Base-by-base conservation (phyloP, 1,140 invertebrate genomes). In the Trachelipus rathkii region DNA sequence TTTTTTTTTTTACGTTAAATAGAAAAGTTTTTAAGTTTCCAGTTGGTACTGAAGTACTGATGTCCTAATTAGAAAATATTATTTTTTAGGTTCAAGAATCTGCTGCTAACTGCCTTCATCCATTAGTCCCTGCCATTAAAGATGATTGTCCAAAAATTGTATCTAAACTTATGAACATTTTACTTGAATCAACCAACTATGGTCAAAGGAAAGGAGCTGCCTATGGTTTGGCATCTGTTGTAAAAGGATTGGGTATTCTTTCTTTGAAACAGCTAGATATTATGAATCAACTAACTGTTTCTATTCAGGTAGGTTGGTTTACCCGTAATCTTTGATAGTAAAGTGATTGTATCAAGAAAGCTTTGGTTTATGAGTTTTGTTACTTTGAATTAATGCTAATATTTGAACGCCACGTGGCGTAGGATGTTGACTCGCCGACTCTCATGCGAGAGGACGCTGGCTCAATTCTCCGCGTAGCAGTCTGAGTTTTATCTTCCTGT, bases 211-310 rank as follows among this genome's bases (percentile, higher is more conserved):
- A 93, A 85, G 87, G 87, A 53, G 86, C 86, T 44, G 86, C 87
- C 43, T 88, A 88, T 82, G 88, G 87, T 44, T 83, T 88, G 45
- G 87, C 86, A 13, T 87, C 86, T 44, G 83, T 91, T 19, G 93
- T 98, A 4, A 97, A 98, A 85, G 97, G 98, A 0, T 90, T 99
- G 83, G 97, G 97, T 60, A 98, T 99, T 82, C 86, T 98, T 7
- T 93, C 94, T 0, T 85, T 99, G 11, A 99, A 98, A 84, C 95
- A 99, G 83, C 87, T 96, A 50, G 94, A 98, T 82, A 96, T 99
- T 24, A 98, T 98, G 94, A 92, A 91, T 0, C 95, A 92, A 75
- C 86, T 99, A 43, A 97, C 95, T 0, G 92, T 92, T 72, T 95
- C 95, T 76, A 95, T 99, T 82, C 95, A 98, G 84, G 94, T 98